Percentiles rank a stretch among this genome's conserved stretches.
Conservation (phyloP, 2,113 vertebrate species). For the Microtus pennsylvanicus region DNA sequence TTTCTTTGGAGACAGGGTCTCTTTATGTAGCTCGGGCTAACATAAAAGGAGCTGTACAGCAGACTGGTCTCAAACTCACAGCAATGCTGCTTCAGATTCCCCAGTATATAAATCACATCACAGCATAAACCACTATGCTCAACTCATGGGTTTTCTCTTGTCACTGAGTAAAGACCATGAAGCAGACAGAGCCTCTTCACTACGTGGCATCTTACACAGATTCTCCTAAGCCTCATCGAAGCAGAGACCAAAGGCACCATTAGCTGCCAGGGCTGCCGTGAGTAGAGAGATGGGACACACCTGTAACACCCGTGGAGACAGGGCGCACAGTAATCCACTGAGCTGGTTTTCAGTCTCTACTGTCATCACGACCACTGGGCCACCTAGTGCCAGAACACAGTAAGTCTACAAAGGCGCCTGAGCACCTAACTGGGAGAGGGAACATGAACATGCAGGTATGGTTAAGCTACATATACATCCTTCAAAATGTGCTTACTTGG, state of each 20-base stretch:
- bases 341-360: neutral
- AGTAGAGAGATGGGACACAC: neutral
- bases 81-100: neutral
- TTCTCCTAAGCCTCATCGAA: neutral
- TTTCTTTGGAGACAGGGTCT: neutral
- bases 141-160: neutral
- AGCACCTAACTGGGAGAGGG: neutral
- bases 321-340: neutral
- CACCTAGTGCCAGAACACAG: neutral
- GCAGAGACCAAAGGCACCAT: neutral
- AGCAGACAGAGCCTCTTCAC: neutral
- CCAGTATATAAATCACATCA: neutral
- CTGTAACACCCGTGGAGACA: neutral
- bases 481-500: neutral
- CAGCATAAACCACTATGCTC: neutral
- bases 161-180: neutral
- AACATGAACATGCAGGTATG: neutral
- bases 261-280: neutral
- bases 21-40: neutral
- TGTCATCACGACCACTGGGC: neutral
- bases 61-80: neutral
- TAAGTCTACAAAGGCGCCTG: neutral
- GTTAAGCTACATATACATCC: neutral
- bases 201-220: neutral
- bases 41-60: neutral